These are phyloP conservation scores for Grapholita molesta DNA, from an alignment of 1,140 invertebrate genomes.

Conservation along the genomic window DNA sequence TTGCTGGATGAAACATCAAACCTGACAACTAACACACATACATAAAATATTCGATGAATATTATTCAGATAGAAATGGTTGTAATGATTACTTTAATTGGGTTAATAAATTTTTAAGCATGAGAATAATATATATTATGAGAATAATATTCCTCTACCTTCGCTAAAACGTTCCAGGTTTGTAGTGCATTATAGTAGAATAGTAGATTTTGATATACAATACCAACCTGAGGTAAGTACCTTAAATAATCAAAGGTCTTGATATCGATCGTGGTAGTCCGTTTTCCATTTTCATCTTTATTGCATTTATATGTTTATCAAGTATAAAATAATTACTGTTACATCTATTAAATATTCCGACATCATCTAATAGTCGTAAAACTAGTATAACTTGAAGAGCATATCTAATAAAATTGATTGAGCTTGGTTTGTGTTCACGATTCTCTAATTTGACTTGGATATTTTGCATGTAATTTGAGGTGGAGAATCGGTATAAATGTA, in stretches of 20 bases:
- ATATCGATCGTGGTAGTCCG: too few relatives aligned
- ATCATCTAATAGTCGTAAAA: background rate
- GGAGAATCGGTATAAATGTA: background rate
- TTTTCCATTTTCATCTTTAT: background rate
- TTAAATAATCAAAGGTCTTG: too few relatives aligned
- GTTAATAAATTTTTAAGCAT: too few relatives aligned
- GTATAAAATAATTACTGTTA: background rate
- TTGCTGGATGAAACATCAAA: background rate
- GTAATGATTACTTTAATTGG: too few relatives aligned
- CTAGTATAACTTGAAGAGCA: conserved; percentile 1
- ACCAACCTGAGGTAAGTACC: too few relatives aligned
- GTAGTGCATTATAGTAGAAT: too few relatives aligned
- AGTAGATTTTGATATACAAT: too few relatives aligned
- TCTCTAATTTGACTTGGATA: background rate
- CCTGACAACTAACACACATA: background rate
- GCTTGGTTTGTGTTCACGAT: background rate
- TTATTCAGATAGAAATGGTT: too few relatives aligned
- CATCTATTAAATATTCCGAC: background rate
- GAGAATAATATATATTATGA: too few relatives aligned
- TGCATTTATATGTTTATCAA: background rate
- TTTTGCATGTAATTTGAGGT: background rate
- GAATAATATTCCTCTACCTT: too few relatives aligned
- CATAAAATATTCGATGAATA: too few relatives aligned
- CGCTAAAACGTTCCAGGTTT: too few relatives aligned
- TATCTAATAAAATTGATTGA: conserved; percentile 7